Conservation (phyloP, 2,888 invertebrate genomes). For the Xestobium rufovillosum region DNA sequence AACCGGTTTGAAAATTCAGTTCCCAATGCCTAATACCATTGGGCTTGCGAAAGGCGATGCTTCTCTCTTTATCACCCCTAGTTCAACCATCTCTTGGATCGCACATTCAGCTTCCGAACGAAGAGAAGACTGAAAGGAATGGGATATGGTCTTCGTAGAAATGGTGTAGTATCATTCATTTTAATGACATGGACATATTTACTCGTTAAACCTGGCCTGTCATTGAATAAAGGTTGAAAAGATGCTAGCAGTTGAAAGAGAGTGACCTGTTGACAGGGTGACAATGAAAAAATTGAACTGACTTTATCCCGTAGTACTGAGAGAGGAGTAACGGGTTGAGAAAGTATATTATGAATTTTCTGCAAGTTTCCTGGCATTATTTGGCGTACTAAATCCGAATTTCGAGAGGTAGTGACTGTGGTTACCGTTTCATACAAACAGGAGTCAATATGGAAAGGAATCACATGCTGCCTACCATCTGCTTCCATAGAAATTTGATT, state of each 20-base stretch:
- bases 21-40: no score
- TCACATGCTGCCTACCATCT: no score
- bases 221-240: slow-evolving; percentile 18
- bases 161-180: slow-evolving; percentile 20
- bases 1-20: no score
- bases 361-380: no score
- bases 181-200: slow-evolving; percentile 25
- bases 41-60: slow-evolving; percentile 31
- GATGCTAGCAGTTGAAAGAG: slow-evolving; percentile 11
- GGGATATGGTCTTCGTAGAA: slow-evolving; percentile 28
- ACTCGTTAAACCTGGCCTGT: slow-evolving; percentile 20
- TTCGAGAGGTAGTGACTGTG: no score
- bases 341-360: no score
- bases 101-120: slow-evolving; percentile 25
- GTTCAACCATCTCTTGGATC: slow-evolving; percentile 27
- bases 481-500: no score
- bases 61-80: slow-evolving; percentile 29
- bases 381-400: no score
- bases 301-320: no score
- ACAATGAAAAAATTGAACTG: slow-evolving; percentile 1
- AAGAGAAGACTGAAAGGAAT: slow-evolving; percentile 27
- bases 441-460: no score
- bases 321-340: no score
- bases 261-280: slow-evolving; percentile 7
- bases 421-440: no score